These are phyloP conservation scores for Polyommatus icarus DNA, from an alignment of 2,888 invertebrate species.

Conservation along the genomic window DNA sequence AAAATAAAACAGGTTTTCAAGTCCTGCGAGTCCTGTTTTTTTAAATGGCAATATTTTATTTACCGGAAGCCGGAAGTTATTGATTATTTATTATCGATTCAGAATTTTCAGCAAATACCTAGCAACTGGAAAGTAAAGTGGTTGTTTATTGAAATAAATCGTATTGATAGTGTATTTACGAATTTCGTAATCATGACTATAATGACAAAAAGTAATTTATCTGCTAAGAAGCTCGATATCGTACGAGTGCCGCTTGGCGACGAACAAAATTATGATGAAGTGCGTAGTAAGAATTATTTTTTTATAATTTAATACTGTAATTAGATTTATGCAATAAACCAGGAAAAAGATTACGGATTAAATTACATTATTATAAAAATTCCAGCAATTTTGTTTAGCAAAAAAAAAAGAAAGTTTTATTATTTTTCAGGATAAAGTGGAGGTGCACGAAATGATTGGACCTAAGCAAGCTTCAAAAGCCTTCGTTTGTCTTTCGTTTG, in stretches of 20 bases:
- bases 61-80: conserved; percentile 36
- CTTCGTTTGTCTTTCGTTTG: conserved; percentile 77
- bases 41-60: conserved; percentile 32
- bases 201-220: conserved; percentile 84
- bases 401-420: background rate
- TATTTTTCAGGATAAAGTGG: conserved; percentile 36
- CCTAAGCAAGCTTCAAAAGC: conserved; percentile 48
- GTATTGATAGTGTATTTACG: background rate
- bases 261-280: conserved; percentile 59
- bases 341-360: background rate
- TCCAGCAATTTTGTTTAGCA: background rate
- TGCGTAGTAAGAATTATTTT: conserved; percentile 45
- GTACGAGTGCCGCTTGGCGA: conserved; percentile 83
- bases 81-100: conserved; percentile 24
- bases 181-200: conserved; percentile 84
- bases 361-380: background rate
- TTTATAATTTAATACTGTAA: background rate
- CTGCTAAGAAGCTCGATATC: conserved; percentile 85
- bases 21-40: background rate
- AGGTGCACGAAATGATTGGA: conserved; percentile 23
- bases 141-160: background rate
- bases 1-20: background rate
- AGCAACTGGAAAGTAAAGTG: background rate
- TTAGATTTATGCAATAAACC: background rate
- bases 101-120: conserved; percentile 10